Base-by-base conservation (phyloP, 2,113 vertebrate species). In the Microcebus lehilahytsara region DNA sequence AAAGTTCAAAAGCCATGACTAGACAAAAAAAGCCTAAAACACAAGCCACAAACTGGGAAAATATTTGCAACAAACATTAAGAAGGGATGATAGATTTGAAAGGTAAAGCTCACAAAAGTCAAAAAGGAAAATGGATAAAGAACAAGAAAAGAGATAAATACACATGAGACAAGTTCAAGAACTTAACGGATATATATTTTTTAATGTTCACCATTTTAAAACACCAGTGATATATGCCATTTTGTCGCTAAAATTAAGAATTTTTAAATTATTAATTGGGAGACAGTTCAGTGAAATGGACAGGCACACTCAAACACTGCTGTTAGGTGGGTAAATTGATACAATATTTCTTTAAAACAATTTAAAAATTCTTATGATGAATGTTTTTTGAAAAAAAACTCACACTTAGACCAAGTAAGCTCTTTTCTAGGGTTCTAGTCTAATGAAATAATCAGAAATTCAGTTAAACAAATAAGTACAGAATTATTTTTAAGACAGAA, bases 1-100 rank as follows among this genome's bases (percentile, higher is more conserved):
- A 93, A 95, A 93, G 66, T 32, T 96, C 71, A 90, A 92, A 97
- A 93, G 80, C 62, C 51, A 94, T 80, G 80, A 94, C 46, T 94
- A 96, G 88, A 72, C 20, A 93, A 88, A 34, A 34, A 84, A 92
- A 67, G 40, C 14, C 62, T 96, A 53, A 85, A 66, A 93, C 58
- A 89, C n/a, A 42, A 80, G 23, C 46, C 67, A 93, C 34, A 87
- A 79, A 67, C 40, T 89, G 13, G 42, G 46, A 56, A 95, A 95
- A 87, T 95, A 92, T 71, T 96, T 95, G 80, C 51, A 96, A 71
- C 30, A 80, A 92, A 89, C 23, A 87, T 86, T 86, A 64, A 83
- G 89, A 96, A 79, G 20, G 5, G 11, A 69, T 89, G 22, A 91
- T 20, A 14, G 6, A 58, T 60, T 72, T 96, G 22, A 93, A 89